Evolutionary conservation across 2,888 invertebrate genomes (phyloP).

Genomic region (Iselma pallidipennis): DNA sequence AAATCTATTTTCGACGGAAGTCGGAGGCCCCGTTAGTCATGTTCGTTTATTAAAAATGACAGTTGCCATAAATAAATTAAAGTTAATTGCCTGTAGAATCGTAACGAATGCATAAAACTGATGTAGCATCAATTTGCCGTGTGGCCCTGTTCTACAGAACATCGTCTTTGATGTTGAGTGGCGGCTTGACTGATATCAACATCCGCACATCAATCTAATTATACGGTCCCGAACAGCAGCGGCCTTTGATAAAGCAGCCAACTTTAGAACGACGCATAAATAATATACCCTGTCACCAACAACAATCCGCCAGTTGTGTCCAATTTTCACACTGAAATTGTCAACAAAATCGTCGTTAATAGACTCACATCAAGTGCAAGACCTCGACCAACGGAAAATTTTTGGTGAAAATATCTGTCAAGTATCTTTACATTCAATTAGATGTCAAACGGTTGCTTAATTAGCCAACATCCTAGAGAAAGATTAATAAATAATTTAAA

Average conservation of each 20-base stretch:
- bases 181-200: slow-evolving; percentile 51
- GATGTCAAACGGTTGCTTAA: not conserved
- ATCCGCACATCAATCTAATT: slow-evolving; percentile 54
- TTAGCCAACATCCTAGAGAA: too few species aligned
- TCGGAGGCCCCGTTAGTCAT: slow-evolving; percentile 22
- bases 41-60: slow-evolving; percentile 31
- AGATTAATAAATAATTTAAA: too few species aligned
- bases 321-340: slow-evolving; percentile 6
- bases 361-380: not conserved
- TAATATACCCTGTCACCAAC: slow-evolving; percentile 26
- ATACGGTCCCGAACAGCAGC: slow-evolving; percentile 39
- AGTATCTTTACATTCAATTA: not conserved
- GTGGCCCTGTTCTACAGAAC: slow-evolving; percentile 26
- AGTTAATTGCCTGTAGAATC: slow-evolving; percentile 31
- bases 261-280: slow-evolving; percentile 30
- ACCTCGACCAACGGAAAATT: too few species aligned
- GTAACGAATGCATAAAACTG: slow-evolving; percentile 28
- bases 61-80: slow-evolving; percentile 30
- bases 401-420: not conserved
- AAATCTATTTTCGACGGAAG: slow-evolving; percentile 23
- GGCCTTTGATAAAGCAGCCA: slow-evolving; percentile 29
- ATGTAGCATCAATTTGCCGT: slow-evolving; percentile 32
- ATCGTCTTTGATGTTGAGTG: slow-evolving; percentile 46
- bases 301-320: slow-evolving; percentile 22
- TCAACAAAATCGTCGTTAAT: not conserved